Base-by-base conservation (phyloP, 2,113 vertebrate species). In the Thryonomys swinderianus region DNA sequence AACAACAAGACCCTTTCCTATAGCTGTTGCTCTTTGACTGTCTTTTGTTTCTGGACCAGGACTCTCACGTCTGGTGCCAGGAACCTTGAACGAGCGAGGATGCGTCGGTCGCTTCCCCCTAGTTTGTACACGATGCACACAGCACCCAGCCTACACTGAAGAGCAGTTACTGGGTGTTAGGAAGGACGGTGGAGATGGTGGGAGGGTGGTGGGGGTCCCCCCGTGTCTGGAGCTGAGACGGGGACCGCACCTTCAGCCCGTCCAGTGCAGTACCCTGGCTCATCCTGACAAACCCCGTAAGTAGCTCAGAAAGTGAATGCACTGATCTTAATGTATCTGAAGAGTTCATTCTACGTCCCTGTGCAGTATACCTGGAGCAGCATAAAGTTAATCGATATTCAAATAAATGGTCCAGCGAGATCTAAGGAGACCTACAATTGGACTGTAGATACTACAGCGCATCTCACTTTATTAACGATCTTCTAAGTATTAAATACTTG, bases 401-500 rank as follows among this genome's bases (percentile, higher is more conserved):
- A 30, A 79, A 34, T 74, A 30, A 74, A 40, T 67, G 67, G 37
- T 90, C 13, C 7, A 4, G 12, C 5, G 62, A 76, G 40, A 71
- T 69, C 3, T 93, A 93, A 48, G 53, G 34, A 42, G 74, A 87
- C 30, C 37, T 48, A 10, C 23, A 76, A 27, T 0, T 51, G 2
- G 48, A 11, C 53, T 71, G 59, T 17, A 81, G 73, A 74, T 86
- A 45, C 11, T 53, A 18, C 18, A 66, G 12, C 90, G 21, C 2
- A 34, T 71, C 20, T 91, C 34, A 20, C 1, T 53, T 34, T 40
- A 62, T 20, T 67, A 74, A 4, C 76, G 4, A 0, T 66, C 82
- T 92, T 8, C 45, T 74, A 45, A 48, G 45, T 74, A 74, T 81
- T 64, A 57, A 57, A 61, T 83, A 79, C 61, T 96, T 82, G 4